Conservation (phyloP, 2,888 invertebrate genomes). For the Xanthorhoe designata region DNA sequence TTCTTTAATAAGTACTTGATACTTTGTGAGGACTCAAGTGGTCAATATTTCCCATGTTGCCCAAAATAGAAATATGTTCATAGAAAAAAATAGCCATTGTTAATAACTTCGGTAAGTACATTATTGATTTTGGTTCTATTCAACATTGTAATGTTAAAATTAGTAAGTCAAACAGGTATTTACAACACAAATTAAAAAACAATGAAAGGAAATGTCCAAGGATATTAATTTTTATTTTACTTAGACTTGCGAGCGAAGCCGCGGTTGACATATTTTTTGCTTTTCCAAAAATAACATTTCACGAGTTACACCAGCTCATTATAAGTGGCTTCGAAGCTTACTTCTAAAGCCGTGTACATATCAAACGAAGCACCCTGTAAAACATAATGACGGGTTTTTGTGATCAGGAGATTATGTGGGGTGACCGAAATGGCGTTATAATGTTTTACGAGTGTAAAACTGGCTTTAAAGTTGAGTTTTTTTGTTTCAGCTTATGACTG, state of each 20-base stretch:
- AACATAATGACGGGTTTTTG: constrained; percentile 58
- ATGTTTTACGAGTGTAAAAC: constrained; percentile 48
- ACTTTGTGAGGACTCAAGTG: constrained; percentile 47
- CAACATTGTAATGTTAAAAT: too few species aligned
- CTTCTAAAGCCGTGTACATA: constrained; percentile 45
- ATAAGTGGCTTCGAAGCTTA: constrained; percentile 49
- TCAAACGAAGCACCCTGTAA: constrained; percentile 55
- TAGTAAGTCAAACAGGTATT: too few species aligned
- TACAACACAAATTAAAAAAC: too few species aligned
- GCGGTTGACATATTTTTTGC: neutral
- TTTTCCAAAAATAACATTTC: constrained; percentile 28
- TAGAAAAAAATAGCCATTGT: constrained; percentile 6
- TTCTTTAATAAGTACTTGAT: constrained; percentile 28
- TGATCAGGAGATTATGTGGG: constrained; percentile 49
- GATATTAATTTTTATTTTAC: too few species aligned
- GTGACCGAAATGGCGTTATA: constrained; percentile 46
- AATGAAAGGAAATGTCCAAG: too few species aligned
- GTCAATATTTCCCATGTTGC: constrained; percentile 57
- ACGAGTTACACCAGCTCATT: constrained; percentile 44
- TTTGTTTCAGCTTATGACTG: constrained; percentile 25
- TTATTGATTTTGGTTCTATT: neutral
- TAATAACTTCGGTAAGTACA: neutral
- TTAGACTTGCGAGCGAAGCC: too few species aligned
- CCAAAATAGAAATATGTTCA: constrained; percentile 50
- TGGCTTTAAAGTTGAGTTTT: constrained; percentile 38